A percentile compares a stretch with the other conserved stretches of the same genome.
These are phyloP conservation scores for Urocitellus parryii DNA, from an alignment of 2,113 vertebrate species.

Conservation along the genomic window DNA sequence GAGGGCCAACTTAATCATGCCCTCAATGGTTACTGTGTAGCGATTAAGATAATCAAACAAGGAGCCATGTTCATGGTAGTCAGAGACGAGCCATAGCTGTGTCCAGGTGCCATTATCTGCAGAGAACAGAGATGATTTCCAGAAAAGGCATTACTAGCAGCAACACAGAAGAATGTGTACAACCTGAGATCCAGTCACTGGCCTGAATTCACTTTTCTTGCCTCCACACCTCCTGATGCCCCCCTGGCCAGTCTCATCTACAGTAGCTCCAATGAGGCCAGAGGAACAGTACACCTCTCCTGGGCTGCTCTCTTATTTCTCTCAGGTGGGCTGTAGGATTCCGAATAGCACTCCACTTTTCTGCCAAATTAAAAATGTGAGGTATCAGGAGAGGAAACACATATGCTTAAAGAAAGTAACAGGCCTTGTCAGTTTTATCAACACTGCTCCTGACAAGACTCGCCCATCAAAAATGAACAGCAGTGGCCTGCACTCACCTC, in stretches of 20 bases:
- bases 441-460: background rate
- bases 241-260: background rate
- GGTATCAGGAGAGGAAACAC: background rate
- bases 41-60: constrained; percentile 98
- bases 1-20: constrained; percentile 97
- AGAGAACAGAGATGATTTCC: background rate
- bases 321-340: background rate
- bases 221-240: background rate
- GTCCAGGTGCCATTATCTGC: constrained; percentile 99
- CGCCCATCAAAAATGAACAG: too few relatives aligned
- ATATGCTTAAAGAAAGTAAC: background rate
- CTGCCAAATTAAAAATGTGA: background rate
- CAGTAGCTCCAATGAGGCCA: background rate
- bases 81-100: constrained; percentile 97
- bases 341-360: background rate
- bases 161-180: background rate
- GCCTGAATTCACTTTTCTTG: background rate
- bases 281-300: background rate
- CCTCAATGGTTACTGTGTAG: constrained; percentile 97
- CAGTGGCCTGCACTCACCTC: background rate
- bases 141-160: background rate
- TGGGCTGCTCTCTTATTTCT: background rate
- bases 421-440: background rate
- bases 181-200: background rate
- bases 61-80: constrained; percentile 98